A percentile compares a stretch with the other conserved stretches of the same genome.
phyloP scores from a whole-genome alignment of 2,888 invertebrate species.

The Zygothrica quintamaculata region DNA sequence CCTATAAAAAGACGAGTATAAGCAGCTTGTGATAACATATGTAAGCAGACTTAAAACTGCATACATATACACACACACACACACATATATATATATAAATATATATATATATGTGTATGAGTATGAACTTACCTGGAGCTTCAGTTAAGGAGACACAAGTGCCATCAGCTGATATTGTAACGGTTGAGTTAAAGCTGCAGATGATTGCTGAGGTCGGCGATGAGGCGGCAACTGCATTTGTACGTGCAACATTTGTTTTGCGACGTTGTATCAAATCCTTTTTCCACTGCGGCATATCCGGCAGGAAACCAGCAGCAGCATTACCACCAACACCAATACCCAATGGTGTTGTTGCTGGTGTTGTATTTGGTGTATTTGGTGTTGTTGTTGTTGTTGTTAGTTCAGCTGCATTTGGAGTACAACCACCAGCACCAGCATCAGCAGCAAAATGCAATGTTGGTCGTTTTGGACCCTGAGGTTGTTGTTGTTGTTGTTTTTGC shows the following conservation, averaged over 20 bases:
- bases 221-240: constrained; percentile 59
- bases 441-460: constrained; percentile 39
- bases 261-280: constrained; percentile 92
- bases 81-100: neutral
- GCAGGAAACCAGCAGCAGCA: constrained; percentile 69
- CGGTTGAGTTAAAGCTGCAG: too few species aligned
- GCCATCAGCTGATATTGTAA: constrained; percentile 45
- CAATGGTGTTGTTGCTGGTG: constrained; percentile 45
- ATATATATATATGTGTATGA: neutral
- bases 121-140: constrained; percentile 58
- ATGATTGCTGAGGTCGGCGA: constrained; percentile 40
- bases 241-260: constrained; percentile 83
- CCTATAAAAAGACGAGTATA: too few species aligned
- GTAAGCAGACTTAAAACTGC: too few species aligned
- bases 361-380: too few species aligned
- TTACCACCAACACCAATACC: constrained; percentile 24
- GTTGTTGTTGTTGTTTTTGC: constrained; percentile 36
- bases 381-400: too few species aligned
- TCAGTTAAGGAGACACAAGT: constrained; percentile 59
- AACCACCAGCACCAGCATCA: constrained; percentile 28
- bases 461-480: constrained; percentile 38
- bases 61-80: too few species aligned
- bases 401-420: constrained; percentile 32
- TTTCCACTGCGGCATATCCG: constrained; percentile 91
- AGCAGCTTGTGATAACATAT: too few species aligned